Percentiles rank a stretch among this genome's conserved stretches.
Conservation (phyloP, 1,140 invertebrate species). For the Sycobia sp. region DNA sequence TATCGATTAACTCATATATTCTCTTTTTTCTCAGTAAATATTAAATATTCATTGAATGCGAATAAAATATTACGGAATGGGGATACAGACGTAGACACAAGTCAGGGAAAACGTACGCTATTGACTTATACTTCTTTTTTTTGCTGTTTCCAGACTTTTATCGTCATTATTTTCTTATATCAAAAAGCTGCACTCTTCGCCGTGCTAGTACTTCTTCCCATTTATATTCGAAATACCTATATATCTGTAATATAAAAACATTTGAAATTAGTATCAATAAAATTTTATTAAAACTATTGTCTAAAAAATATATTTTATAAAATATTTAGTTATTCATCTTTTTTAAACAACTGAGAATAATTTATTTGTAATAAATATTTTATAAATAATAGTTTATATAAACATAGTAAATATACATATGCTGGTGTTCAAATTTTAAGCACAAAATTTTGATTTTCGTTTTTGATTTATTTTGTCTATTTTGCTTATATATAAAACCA, state of each 20-base stretch:
- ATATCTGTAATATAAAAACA: conserved; percentile 18
- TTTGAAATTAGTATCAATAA: too few species aligned
- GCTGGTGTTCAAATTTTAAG: too few species aligned
- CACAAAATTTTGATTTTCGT: too few species aligned
- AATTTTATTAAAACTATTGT: too few species aligned
- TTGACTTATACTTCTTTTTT: conserved; percentile 35
- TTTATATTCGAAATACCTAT: conserved; percentile 30
- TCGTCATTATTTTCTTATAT: conserved; percentile 36
- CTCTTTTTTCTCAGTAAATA: conserved; percentile 38
- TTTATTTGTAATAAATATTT: too few species aligned
- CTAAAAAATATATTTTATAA: too few species aligned
- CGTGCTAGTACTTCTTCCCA: conserved; percentile 36
- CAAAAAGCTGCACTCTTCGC: conserved; percentile 38
- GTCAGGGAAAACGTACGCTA: conserved; percentile 49
- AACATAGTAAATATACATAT: too few species aligned
- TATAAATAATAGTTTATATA: too few species aligned
- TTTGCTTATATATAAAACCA: too few species aligned
- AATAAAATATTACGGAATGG: conserved; percentile 43
- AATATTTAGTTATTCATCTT: too few species aligned
- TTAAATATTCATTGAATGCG: conserved; percentile 38
- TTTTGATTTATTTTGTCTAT: too few species aligned
- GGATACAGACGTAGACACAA: conserved; percentile 39
- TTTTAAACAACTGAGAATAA: too few species aligned
- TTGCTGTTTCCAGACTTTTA: conserved; percentile 39
- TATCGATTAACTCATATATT: conserved; percentile 36